A percentile compares a stretch with the other conserved stretches of the same genome.
Conservation (phyloP, 35 echinoderm and acorn worm genomes). For the Stichopus chloronotus region DNA sequence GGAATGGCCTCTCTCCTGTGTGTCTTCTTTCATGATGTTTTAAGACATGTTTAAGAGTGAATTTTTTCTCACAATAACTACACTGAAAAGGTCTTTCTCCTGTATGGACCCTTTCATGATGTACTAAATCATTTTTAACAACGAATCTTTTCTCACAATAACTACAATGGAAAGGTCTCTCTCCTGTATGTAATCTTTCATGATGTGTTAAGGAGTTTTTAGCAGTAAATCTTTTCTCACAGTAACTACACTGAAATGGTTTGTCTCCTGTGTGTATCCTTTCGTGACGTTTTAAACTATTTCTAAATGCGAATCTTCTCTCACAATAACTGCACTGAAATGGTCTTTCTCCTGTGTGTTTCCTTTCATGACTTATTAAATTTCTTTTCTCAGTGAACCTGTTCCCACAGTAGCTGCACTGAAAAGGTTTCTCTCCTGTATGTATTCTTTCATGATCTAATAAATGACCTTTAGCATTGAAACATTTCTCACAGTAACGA, state of each 20-base stretch:
- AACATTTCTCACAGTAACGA: conserved; percentile 1
- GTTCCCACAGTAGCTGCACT: conserved; percentile 37
- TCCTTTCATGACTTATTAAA: not conserved
- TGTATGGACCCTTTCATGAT: not conserved
- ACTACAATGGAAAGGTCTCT: not conserved
- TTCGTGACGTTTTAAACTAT: not conserved
- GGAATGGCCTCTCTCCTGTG: not conserved
- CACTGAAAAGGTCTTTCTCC: conserved; percentile 25
- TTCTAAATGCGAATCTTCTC: not conserved
- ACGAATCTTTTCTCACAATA: conserved; percentile 20
- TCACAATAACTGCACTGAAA: not conserved
- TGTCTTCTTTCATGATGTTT: conserved; percentile 8
- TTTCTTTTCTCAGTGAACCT: not conserved
- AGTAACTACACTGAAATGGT: conserved; percentile 11
- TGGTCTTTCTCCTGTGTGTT: conserved; percentile 13
- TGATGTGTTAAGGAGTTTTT: not conserved
- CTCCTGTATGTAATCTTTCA: conserved; percentile 22
- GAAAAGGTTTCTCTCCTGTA: not conserved
- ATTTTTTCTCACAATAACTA: conserved; percentile 16
- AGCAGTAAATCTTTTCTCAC: conserved; percentile 6
- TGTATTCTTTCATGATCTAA: conserved; percentile 14
- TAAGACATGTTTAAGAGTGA: not conserved
- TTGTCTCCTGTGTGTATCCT: conserved; percentile 23
- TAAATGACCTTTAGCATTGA: not conserved
- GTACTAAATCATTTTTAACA: not conserved